Evolutionary conservation across 1,140 invertebrate genomes (phyloP).

Genomic region (Heliconius melpomene): DNA sequence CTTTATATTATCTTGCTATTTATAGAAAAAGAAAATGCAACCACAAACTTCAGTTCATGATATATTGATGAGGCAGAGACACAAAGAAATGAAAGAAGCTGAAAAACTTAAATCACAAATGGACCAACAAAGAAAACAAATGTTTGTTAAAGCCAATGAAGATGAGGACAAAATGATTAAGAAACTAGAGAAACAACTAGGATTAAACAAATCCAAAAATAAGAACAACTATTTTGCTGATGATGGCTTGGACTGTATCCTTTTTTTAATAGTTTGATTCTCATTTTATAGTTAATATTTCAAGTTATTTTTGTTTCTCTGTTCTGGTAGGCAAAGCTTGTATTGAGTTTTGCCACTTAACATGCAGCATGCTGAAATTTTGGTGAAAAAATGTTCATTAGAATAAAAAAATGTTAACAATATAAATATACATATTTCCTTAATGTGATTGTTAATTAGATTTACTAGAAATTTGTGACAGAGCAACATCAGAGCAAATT

Average conservation of each 20-base stretch:
- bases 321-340: no score
- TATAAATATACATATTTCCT: background rate
- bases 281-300: background rate
- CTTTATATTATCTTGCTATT: background rate
- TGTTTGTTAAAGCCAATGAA: conserved; percentile 86
- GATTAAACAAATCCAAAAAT: conserved; percentile 89
- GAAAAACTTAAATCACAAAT: conserved; percentile 62
- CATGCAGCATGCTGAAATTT: no score
- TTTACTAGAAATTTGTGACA: conserved; percentile 90
- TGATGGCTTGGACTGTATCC: conserved; percentile 95
- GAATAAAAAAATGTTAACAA: no score
- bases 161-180: conserved; percentile 91
- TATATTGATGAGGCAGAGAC: conserved; percentile 54
- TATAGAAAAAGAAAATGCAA: conserved; percentile 56
- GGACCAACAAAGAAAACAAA: conserved; percentile 82
- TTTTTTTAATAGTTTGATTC: conserved; percentile 59
- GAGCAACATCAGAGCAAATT: conserved; percentile 84
- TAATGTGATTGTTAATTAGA: conserved; percentile 73
- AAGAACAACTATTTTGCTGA: conserved; percentile 89
- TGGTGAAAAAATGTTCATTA: no score
- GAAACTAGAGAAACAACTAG: conserved; percentile 91
- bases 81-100: conserved; percentile 62
- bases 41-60: conserved; percentile 50
- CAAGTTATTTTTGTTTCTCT: background rate
- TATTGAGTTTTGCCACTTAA: no score